phyloP scores from a whole-genome alignment of 2,888 invertebrate genomes.

The Ypsolopha scabrella region DNA sequence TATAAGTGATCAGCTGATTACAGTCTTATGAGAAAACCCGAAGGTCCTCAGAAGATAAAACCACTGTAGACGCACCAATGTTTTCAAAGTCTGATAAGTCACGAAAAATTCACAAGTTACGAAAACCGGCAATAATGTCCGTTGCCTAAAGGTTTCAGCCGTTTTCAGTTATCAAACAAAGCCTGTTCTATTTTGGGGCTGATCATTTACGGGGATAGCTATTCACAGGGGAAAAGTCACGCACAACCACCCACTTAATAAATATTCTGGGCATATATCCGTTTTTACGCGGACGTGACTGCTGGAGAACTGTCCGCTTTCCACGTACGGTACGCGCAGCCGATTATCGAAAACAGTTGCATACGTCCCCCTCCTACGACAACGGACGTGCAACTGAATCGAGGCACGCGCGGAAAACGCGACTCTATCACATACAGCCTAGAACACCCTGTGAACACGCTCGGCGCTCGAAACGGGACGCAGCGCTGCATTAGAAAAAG shows the following conservation, averaged over 20 bases:
- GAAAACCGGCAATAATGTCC: conserved; percentile 11
- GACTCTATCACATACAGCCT: conserved; percentile 62
- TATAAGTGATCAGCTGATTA: neutral
- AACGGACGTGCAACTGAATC: conserved; percentile 66
- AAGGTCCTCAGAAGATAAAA: no score
- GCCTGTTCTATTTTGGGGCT: conserved; percentile 51
- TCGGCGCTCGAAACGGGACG: conserved; percentile 45
- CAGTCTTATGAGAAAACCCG: no score
- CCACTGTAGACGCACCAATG: neutral
- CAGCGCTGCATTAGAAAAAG: conserved; percentile 8
- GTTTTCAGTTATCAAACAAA: conserved; percentile 58
- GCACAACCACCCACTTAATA: conserved; percentile 71
- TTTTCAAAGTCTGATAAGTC: conserved; percentile 4
- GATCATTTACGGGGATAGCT: conserved; percentile 58
- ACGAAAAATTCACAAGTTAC: conserved; percentile 17
- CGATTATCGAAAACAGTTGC: conserved; percentile 70
- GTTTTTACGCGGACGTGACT: conserved; percentile 70
- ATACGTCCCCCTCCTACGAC: conserved; percentile 65
- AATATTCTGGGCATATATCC: conserved; percentile 74
- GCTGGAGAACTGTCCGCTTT: conserved; percentile 64
- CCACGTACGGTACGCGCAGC: conserved; percentile 68
- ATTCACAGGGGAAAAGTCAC: conserved; percentile 67
- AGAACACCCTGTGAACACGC: conserved; percentile 34
- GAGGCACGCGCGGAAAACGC: conserved; percentile 64
- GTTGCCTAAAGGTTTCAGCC: conserved; percentile 23